Evolutionary conservation across 2,888 invertebrate genomes (phyloP).

Genomic region (Argyra leucocephala): DNA sequence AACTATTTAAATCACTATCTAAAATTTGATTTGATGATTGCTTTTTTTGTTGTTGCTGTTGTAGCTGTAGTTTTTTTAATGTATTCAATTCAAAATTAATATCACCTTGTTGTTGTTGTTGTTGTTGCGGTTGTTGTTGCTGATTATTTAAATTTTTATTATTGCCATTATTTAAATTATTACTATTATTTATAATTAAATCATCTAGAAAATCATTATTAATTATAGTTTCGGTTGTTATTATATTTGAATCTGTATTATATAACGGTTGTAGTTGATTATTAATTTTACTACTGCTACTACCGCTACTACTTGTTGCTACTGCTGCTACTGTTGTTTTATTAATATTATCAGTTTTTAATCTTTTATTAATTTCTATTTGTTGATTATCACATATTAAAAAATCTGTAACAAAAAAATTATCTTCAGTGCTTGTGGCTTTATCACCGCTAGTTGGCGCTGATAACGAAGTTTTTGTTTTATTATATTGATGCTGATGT

Average conservation of each 20-base stretch:
- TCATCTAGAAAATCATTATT: background rate
- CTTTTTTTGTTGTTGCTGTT: background rate
- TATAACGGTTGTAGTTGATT: background rate
- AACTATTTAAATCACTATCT: conserved; percentile 9
- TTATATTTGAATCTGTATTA: background rate
- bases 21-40: conserved; percentile 7
- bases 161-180: conserved; percentile 1
- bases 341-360: background rate
- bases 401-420: conserved; percentile 6
- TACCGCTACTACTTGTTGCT: background rate
- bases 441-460: conserved; percentile 3
- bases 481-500: background rate
- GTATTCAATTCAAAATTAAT: background rate
- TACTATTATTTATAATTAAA: conserved; percentile 1
- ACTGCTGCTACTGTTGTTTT: background rate
- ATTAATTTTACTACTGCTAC: background rate
- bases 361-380: background rate
- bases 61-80: background rate
- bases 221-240: background rate
- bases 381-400: background rate
- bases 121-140: background rate
- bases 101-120: background rate
- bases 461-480: background rate
- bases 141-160: background rate
- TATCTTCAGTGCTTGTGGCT: conserved; percentile 1